These are phyloP conservation scores for Papilio protenor DNA, from an alignment of 2,888 invertebrate genomes.

Conservation along the genomic window DNA sequence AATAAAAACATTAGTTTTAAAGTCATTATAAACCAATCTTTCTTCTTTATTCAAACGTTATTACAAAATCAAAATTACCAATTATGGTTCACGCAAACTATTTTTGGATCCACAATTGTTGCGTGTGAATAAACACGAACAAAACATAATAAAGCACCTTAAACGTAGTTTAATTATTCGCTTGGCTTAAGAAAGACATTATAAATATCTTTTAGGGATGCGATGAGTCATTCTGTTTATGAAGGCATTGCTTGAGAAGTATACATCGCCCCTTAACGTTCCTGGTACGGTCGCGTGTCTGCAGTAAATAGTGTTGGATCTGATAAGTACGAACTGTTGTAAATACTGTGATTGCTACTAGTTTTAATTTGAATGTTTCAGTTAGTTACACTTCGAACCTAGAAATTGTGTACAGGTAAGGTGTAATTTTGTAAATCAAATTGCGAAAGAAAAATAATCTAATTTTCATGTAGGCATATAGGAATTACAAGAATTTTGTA, in stretches of 20 bases:
- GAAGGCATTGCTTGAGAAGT: conserved; percentile 13
- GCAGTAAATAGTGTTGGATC: conserved; percentile 30
- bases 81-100: not conserved
- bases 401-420: not conserved
- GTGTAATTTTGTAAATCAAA: not conserved
- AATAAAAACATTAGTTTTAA: no score
- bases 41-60: not conserved
- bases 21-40: not conserved
- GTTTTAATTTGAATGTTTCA: not conserved
- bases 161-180: not conserved
- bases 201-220: conserved; percentile 4
- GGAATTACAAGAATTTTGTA: not conserved
- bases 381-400: not conserved
- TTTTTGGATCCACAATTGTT: not conserved
- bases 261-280: conserved; percentile 7
- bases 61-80: not conserved
- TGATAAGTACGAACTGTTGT: conserved; percentile 25
- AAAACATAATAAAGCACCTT: not conserved
- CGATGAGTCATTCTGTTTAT: conserved; percentile 31
- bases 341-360: conserved; percentile 7
- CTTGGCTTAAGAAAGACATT: not conserved
- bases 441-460: not conserved
- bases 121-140: not conserved
- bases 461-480: not conserved
- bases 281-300: conserved; percentile 39